Percentiles rank a stretch among this genome's conserved stretches.
These are phyloP conservation scores for Dione vanillae DNA, from an alignment of 2,888 invertebrate genomes.

Conservation along the genomic window DNA sequence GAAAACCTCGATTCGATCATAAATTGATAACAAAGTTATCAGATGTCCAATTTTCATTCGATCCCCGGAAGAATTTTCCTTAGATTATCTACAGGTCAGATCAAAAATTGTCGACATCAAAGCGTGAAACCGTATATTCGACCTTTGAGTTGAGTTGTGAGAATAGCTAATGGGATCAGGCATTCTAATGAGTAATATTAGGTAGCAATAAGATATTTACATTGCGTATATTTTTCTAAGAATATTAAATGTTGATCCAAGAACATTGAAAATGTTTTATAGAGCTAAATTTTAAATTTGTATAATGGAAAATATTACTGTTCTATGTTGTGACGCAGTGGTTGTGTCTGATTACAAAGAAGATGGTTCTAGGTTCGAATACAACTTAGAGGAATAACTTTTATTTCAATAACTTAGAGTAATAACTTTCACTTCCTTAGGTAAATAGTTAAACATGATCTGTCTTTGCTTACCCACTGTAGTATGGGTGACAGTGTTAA, in stretches of 20 bases:
- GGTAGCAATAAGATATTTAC: slow-evolving; percentile 9
- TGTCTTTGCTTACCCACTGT: no score
- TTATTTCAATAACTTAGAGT: no score
- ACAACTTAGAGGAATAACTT: no score
- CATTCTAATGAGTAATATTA: slow-evolving; percentile 22
- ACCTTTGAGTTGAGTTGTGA: slow-evolving; percentile 29
- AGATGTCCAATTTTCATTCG: slow-evolving; percentile 37
- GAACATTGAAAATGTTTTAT: not conserved
- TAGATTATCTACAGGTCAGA: slow-evolving; percentile 26
- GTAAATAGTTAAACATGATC: no score
- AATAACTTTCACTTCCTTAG: no score
- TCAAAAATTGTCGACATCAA: slow-evolving; percentile 42
- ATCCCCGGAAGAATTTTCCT: slow-evolving; percentile 24
- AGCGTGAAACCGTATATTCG: slow-evolving; percentile 44
- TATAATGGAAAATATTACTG: no score
- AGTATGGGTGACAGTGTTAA: no score
- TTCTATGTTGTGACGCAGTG: no score
- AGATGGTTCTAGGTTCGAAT: no score
- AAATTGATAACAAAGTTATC: slow-evolving; percentile 25
- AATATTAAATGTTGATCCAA: not conserved
- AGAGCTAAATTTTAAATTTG: no score
- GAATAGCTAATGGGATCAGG: slow-evolving; percentile 30
- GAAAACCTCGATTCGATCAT: slow-evolving; percentile 1
- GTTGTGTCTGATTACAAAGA: no score
- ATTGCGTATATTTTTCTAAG: not conserved